Percentiles rank a stretch among this genome's conserved stretches.
These are phyloP conservation scores for Lethenteron reissneri DNA, from an alignment of 2,113 vertebrate genomes.

Conservation along the genomic window DNA sequence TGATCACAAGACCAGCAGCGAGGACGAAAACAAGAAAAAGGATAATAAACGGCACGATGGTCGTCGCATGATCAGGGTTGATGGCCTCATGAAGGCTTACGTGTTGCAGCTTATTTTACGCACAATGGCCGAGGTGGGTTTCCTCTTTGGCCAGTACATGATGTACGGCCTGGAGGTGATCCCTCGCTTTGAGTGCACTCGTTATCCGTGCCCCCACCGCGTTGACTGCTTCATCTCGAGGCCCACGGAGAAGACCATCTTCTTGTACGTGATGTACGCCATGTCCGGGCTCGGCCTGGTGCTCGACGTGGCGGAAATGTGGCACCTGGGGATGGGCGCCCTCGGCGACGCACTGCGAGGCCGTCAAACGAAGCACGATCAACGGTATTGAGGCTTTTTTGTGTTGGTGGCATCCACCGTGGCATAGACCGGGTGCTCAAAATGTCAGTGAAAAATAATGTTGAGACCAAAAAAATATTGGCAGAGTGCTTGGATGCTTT, in stretches of 20 bases:
- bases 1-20: constrained; percentile 11
- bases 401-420: no score
- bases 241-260: constrained; percentile 63
- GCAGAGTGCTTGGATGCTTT: no score
- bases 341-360: constrained; percentile 33
- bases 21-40: neutral
- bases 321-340: constrained; percentile 39
- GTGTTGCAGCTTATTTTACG: constrained; percentile 70
- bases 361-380: neutral
- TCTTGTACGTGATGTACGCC: constrained; percentile 55
- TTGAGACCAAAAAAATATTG: no score
- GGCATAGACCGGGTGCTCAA: no score
- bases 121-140: constrained; percentile 48
- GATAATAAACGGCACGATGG: constrained; percentile 43
- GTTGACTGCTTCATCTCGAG: constrained; percentile 79
- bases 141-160: constrained; percentile 40
- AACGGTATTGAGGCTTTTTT: neutral
- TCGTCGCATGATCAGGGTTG: constrained; percentile 58
- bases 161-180: constrained; percentile 59
- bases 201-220: constrained; percentile 46
- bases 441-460: no score
- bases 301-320: constrained; percentile 42
- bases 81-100: constrained; percentile 85
- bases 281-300: constrained; percentile 49
- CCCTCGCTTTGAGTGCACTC: constrained; percentile 40